phyloP scores from a whole-genome alignment of 2,888 invertebrate genomes.

The Pandemis corylana region DNA sequence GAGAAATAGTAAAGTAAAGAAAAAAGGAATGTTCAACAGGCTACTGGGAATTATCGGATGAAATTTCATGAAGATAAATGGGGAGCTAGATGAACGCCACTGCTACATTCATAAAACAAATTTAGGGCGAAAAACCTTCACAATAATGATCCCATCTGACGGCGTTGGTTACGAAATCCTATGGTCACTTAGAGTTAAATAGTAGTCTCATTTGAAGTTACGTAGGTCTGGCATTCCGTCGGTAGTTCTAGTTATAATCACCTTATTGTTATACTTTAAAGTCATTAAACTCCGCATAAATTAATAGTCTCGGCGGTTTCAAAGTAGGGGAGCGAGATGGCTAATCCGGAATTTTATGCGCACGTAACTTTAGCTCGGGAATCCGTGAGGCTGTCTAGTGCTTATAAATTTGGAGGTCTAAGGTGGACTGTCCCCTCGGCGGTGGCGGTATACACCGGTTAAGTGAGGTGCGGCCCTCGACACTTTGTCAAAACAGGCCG shows the following conservation, averaged over 20 bases:
- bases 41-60: slow-evolving; percentile 14
- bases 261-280: neutral
- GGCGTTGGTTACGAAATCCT: neutral
- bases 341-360: slow-evolving; percentile 37
- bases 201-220: neutral
- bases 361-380: slow-evolving; percentile 29
- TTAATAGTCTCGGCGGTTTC: slow-evolving; percentile 21
- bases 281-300: neutral
- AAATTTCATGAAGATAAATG: slow-evolving; percentile 29
- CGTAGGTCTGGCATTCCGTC: neutral
- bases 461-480: slow-evolving; percentile 44
- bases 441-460: slow-evolving; percentile 34
- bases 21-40: slow-evolving; percentile 9
- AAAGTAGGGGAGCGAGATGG: slow-evolving; percentile 10
- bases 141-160: slow-evolving; percentile 3
- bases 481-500: slow-evolving; percentile 57
- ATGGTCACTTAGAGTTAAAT: neutral
- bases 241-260: neutral
- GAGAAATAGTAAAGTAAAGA: neutral
- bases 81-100: slow-evolving; percentile 11
- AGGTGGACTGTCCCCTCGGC: slow-evolving; percentile 29
- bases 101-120: slow-evolving; percentile 14
- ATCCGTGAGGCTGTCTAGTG: slow-evolving; percentile 27
- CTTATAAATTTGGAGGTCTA: slow-evolving; percentile 38
- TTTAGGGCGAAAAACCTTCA: slow-evolving; percentile 16